Base-by-base conservation (phyloP, 2,797 vertebrate genomes). In the Sphenopsis melanotis region DNA sequence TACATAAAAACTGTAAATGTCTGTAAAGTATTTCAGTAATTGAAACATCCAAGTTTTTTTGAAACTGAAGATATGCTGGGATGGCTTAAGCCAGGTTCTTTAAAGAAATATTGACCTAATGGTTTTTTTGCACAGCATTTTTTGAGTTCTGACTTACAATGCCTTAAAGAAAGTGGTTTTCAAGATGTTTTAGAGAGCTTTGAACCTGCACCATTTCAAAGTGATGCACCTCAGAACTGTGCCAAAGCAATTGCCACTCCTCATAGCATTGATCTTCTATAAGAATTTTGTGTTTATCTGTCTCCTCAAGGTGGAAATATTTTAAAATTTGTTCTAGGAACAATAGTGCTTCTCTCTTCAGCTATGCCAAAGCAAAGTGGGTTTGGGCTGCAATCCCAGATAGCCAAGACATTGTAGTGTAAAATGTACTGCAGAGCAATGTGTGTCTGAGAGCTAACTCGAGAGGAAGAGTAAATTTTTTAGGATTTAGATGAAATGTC, bases 231-330 rank as follows among this genome's bases (percentile, higher is more conserved):
- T 83, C 46, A 59, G n/a, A 69, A 65, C 1, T 16, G 36, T 19
- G 10, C 29, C 75, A 93, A 55, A 61, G 21, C 21, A 44, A 21
- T 29, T 44, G 16, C 37, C 17, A 29, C 18, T 65, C 34, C 23
- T 75, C 20, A 22, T 2, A 86, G 23, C 0, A 0, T 1, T 77
- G 57, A 30, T 20, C 7, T 86, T 36, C 34, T 52, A 1, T 10
- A 57, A 44, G 29, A 83, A 42, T 75, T 79, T 66, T 70, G 10
- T 69, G 22, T 61, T 91, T 27, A 36, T 74, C 23, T 83, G 23
- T 30, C 23, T 86, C 22, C 17, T 60, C 0, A 1, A 5, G 47
- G 30, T 77, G 44, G 37, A 90, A 83, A 80, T 29, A 71, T 39
- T 83, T 64, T 68, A 74, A 60, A 88, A 64, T 49, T 68, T 7